Conservation (phyloP, 2,113 vertebrate genomes). For the Mastomys natalensis region DNA sequence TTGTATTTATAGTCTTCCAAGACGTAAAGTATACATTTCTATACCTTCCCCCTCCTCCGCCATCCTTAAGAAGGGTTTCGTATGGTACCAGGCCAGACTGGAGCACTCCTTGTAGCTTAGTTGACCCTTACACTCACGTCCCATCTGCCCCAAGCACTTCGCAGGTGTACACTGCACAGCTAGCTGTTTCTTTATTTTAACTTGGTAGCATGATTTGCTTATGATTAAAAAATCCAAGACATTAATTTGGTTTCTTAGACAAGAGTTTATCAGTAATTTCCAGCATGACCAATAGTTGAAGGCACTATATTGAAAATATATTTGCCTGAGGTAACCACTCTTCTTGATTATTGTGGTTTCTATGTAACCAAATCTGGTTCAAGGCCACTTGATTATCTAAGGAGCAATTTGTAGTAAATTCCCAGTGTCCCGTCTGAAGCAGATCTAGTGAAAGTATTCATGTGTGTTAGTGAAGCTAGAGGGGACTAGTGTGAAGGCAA, state of each 20-base stretch:
- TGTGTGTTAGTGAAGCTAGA: background rate
- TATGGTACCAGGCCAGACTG: background rate
- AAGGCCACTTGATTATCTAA: background rate
- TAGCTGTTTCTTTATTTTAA: constrained; percentile 19
- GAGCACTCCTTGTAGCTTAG: background rate
- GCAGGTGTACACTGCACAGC: background rate
- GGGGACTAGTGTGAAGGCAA: too few species aligned
- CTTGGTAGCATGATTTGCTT: background rate
- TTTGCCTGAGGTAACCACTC: background rate
- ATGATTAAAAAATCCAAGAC: constrained; percentile 1
- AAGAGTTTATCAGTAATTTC: background rate
- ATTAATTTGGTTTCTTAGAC: background rate
- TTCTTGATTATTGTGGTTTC: background rate
- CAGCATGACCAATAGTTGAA: background rate
- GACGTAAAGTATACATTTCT: background rate
- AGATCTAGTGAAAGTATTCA: background rate
- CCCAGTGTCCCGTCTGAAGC: background rate
- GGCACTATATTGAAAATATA: background rate
- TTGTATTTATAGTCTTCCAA: background rate
- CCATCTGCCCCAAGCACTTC: background rate
- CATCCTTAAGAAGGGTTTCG: background rate
- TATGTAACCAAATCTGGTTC: background rate
- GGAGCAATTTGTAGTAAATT: background rate
- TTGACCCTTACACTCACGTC: too few species aligned
- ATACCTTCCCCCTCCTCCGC: too few species aligned